Base-by-base conservation (phyloP, 2,113 vertebrate genomes). In the Sus scrofa region DNA sequence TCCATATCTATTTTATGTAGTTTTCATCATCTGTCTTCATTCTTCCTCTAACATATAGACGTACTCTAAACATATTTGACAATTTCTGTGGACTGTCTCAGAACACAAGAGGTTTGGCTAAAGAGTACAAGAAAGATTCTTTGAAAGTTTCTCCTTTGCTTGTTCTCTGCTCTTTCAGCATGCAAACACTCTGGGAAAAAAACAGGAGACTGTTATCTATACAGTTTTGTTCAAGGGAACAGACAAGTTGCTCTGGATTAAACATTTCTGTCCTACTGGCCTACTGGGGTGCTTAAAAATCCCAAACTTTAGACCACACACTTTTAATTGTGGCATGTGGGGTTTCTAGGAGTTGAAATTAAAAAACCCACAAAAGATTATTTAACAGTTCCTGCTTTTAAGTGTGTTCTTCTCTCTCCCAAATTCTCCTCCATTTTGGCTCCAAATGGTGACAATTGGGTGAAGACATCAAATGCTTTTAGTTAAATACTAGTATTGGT, bases 1-100 rank as follows among this genome's bases (percentile, higher is more conserved):
- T 87, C 2, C 20, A 10, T 79, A 75, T 96, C 34, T 74, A 44
- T 82, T 74, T 94, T 65, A 65, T 2, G 24, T 24, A 52, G 15
- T 77, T 96, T 96, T 71, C 34, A 79, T 10, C 22, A 24, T 94
- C 71, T 92, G 20, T 67, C 74, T 97, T 95, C 52, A 63, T 78
- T 67, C 44, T 92, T 82, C n/a, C 39, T 92, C 7, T 92, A 67
- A 75, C 60, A 52, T 22, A 10, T 32, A 15, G 52, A 68, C 54
- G 67, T 78, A 37, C 83, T 85, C 71, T 82, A 74, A 34, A 81
- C 19, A 26, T 74, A 52, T 60, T 60, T 71, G 39, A 84, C 8
- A 34, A 26, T 96, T 96, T 94, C 60, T 82, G 30, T 86, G 68
- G 62, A 88, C 5, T 70, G 32, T 87, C 54, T 95, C 39, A 73